A percentile compares a stretch with the other conserved stretches of the same genome.
These are phyloP conservation scores for Priocnemis perturbator DNA, from an alignment of 2,888 invertebrate species.

Conservation along the genomic window DNA sequence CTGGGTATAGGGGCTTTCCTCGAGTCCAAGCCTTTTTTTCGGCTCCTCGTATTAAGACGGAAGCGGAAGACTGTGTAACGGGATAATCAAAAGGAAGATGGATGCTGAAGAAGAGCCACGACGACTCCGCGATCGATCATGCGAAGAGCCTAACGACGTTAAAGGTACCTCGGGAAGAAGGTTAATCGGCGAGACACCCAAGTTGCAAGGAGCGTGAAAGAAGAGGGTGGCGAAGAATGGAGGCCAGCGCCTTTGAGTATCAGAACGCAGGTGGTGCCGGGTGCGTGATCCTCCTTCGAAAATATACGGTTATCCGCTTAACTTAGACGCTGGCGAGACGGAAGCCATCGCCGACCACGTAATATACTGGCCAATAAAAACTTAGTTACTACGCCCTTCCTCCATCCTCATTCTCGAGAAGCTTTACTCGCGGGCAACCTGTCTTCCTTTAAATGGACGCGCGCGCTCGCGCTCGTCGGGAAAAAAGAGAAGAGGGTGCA, in stretches of 20 bases:
- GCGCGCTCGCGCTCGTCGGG: conserved; percentile 12
- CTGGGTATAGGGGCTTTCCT: too few species aligned
- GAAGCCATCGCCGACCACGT: conserved; percentile 67
- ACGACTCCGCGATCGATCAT: conserved; percentile 20
- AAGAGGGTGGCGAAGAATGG: conserved; percentile 12
- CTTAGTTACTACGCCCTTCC: conserved; percentile 66
- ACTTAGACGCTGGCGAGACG: conserved; percentile 71
- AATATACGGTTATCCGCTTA: conserved; percentile 72
- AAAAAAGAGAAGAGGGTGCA: conserved; percentile 18
- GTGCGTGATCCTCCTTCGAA: conserved; percentile 59
- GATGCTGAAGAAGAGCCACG: background rate
- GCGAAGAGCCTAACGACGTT: conserved; percentile 6
- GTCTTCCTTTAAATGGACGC: conserved; percentile 19
- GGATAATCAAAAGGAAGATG: too few species aligned
- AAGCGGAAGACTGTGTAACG: background rate
- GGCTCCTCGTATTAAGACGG: too few species aligned
- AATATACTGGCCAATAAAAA: conserved; percentile 73
- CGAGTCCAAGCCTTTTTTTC: too few species aligned
- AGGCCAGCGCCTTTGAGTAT: conserved; percentile 24
- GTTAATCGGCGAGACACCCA: conserved; percentile 26
- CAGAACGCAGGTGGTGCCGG: conserved; percentile 55
- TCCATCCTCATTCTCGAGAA: conserved; percentile 22
- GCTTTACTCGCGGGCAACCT: conserved; percentile 16
- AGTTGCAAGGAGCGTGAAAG: conserved; percentile 23
- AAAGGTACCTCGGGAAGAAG: conserved; percentile 7